Base-by-base conservation (phyloP, 2,888 invertebrate genomes). In the Diplolepis rosae region DNA sequence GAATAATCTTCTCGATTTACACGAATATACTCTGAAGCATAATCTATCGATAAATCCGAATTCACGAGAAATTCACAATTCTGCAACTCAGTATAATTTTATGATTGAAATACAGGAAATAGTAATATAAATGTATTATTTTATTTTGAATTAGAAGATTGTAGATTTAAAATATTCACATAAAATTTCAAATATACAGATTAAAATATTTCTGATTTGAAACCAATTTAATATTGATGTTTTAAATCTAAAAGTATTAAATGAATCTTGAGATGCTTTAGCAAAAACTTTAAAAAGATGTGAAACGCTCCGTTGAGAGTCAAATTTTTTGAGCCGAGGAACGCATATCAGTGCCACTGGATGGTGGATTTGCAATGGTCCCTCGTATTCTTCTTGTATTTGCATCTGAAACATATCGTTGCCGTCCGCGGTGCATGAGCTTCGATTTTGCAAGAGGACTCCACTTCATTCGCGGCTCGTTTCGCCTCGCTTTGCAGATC, bases 391-490 rank as follows among this genome's bases (percentile, higher is more conserved):
- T 24, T n/a, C n/a, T n/a, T 39, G 27, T 72, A 76, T 76, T 76
- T 76, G 74, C 76, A 76, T 76, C 71, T 70, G 65, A 68, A 76
- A 72, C 70, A 66, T 67, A 71, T 76, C 9, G 51, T 35, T 51
- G 51, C 66, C 22, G 35, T 50, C 73, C 61, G 71, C 72, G 50
- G 70, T 65, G 50, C 68, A 68, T 69, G 73, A 74, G 74, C 72
- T 76, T 73, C 68, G 73, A 77, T 77, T 77, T 77, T 74, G 76
- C 73, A 77, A 74, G 71, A 73, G 72, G 72, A 68, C 68, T 56
- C 39, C 35, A 69, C 71, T 56, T 56, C 18, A 56, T 56, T 56
- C 56, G 56, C 56, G 35, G 22, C 22, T 52, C 56, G 15, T 9
- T 30, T 52, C 28, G 15, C 32, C 22, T 35, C 56, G 32, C 35